Percentiles rank a stretch among this genome's conserved stretches.
phyloP scores from a whole-genome alignment of 2,113 vertebrate genomes.

The Nymphicus hollandicus region DNA sequence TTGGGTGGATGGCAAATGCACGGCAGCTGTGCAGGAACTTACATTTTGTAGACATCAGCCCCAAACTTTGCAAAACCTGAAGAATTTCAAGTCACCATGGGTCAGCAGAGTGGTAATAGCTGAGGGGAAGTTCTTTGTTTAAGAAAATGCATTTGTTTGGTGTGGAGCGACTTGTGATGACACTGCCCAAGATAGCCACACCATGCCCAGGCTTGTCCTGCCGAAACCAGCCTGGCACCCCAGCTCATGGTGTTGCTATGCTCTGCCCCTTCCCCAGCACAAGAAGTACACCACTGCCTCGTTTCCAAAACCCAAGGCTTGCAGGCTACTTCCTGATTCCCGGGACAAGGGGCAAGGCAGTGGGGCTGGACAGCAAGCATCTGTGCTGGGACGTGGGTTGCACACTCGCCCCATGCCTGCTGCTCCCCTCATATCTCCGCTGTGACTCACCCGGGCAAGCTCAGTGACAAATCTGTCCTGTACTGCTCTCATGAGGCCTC shows the following conservation, averaged over 20 bases:
- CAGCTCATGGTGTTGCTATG: rapidly evolving
- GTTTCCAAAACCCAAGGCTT: rapidly evolving
- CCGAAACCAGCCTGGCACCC: not conserved
- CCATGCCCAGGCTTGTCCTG: not conserved
- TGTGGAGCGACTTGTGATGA: rapidly evolving
- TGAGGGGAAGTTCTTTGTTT: not conserved
- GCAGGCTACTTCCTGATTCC: not conserved
- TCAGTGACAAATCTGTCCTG: not conserved
- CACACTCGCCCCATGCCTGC: not conserved
- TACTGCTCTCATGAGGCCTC: not conserved
- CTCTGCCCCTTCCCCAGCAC: not conserved
- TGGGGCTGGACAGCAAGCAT: rapidly evolving
- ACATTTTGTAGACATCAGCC: rapidly evolving
- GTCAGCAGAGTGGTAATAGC: not conserved
- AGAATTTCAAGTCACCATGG: rapidly evolving
- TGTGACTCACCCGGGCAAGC: not conserved
- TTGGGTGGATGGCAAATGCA: rapidly evolving
- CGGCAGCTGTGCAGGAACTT: rapidly evolving
- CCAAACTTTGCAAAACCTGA: rapidly evolving
- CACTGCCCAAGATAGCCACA: rapidly evolving
- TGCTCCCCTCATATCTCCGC: not conserved
- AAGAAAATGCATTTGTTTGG: not conserved
- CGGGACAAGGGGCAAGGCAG: not conserved
- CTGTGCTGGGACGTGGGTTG: rapidly evolving
- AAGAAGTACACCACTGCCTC: rapidly evolving